Percentiles rank a stretch among this genome's conserved stretches.
Evolutionary conservation across 2,888 invertebrate species (phyloP).

Genomic region (Hanleya hanleyi): DNA sequence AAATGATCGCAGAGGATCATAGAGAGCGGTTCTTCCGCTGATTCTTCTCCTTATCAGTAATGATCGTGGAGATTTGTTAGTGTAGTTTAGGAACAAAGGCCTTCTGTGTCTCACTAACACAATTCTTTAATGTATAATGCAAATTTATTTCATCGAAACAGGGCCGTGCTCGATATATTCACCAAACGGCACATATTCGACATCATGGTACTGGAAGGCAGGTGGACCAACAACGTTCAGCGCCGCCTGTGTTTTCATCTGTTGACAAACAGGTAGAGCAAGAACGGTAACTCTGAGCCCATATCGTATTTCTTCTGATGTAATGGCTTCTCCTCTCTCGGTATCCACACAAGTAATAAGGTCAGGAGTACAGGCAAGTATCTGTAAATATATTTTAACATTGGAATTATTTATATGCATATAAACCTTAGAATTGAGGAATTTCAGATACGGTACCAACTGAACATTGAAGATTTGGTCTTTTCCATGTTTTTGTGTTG

Average conservation of each 20-base stretch:
- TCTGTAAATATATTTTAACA: too few relatives aligned
- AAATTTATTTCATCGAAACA: too few relatives aligned
- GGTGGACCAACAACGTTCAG: conserved; percentile 59
- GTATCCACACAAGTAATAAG: conserved; percentile 61
- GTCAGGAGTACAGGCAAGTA: conserved; percentile 62
- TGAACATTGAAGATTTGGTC: too few relatives aligned
- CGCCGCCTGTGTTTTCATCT: conserved; percentile 48
- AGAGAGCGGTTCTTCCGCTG: too few relatives aligned
- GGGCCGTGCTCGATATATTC: not conserved
- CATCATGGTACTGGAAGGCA: conserved; percentile 54
- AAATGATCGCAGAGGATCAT: too few relatives aligned
- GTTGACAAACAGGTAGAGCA: conserved; percentile 47
- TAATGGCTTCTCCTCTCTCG: conserved; percentile 63
- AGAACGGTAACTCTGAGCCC: conserved; percentile 63
- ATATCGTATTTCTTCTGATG: conserved; percentile 63
- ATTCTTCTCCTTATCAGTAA: too few relatives aligned
- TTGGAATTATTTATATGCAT: not conserved
- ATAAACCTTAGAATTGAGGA: not conserved
- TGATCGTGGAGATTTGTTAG: too few relatives aligned
- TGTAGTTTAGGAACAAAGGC: too few relatives aligned
- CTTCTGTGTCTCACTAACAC: too few relatives aligned
- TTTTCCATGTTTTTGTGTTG: too few relatives aligned
- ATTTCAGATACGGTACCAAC: too few relatives aligned
- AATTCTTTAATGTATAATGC: too few relatives aligned
- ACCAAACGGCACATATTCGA: conserved; percentile 23